phyloP scores from a whole-genome alignment of 2,888 invertebrate genomes.

The Tupiocoris notatus region DNA sequence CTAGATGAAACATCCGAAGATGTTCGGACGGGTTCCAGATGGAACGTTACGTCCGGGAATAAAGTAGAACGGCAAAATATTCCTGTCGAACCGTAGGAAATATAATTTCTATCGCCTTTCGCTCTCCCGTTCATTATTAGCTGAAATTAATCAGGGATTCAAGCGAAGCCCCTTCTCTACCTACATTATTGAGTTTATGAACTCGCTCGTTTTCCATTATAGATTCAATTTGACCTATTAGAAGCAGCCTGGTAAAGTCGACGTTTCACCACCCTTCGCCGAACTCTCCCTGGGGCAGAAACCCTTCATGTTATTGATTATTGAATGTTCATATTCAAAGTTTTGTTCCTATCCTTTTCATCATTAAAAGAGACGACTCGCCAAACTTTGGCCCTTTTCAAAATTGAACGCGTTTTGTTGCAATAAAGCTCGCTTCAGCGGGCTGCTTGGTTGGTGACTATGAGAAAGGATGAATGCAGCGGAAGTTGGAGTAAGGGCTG shows the following conservation, averaged over 20 bases:
- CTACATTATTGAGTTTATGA: constrained; percentile 40
- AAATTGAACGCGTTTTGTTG: constrained; percentile 8
- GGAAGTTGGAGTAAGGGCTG: constrained; percentile 1
- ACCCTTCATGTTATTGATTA: constrained; percentile 17
- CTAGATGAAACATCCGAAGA: no score
- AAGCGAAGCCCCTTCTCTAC: constrained; percentile 2
- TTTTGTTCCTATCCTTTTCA: constrained; percentile 26
- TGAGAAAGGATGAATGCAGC: background rate
- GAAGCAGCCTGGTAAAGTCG: constrained; percentile 4
- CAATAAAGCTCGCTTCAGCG: constrained; percentile 5
- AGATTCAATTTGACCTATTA: constrained; percentile 42
- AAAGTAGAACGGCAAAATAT: background rate
- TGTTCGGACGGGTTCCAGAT: no score
- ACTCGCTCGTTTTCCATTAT: constrained; percentile 33
- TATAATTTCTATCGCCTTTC: constrained; percentile 31
- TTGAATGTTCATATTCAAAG: constrained; percentile 34
- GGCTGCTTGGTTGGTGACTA: background rate
- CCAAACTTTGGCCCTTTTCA: constrained; percentile 17
- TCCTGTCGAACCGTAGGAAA: constrained; percentile 11
- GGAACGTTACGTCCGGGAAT: no score
- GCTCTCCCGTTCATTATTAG: constrained; percentile 29
- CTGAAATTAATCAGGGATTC: constrained; percentile 37
- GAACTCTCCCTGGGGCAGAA: background rate
- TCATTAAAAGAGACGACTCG: constrained; percentile 9
- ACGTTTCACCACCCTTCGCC: background rate